A percentile compares a stretch with the other conserved stretches of the same genome.
These are phyloP conservation scores for Garrulus glandarius DNA, from an alignment of 2,797 vertebrate genomes.

Conservation along the genomic window DNA sequence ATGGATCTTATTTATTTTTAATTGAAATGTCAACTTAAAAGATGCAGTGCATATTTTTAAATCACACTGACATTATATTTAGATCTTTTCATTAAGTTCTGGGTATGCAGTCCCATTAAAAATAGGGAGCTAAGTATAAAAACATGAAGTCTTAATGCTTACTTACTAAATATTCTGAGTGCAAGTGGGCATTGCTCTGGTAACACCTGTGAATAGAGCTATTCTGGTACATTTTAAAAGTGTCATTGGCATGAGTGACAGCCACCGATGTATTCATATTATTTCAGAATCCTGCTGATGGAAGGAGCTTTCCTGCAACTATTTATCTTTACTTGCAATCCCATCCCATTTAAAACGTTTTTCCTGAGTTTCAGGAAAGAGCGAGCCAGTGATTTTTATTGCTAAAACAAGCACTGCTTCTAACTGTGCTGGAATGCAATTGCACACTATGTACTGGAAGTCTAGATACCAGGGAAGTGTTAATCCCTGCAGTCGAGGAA, in stretches of 20 bases:
- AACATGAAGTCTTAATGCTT: slow-evolving; percentile 25
- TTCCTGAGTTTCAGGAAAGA: neutral
- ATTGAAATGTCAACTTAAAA: neutral
- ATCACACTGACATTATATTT: slow-evolving; percentile 18
- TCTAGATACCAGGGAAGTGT: neutral
- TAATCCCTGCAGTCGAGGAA: neutral
- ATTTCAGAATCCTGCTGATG: neutral
- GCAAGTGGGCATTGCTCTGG: neutral
- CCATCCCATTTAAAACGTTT: neutral
- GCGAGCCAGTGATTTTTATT: neutral
- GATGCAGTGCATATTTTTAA: neutral
- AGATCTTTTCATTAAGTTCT: slow-evolving; percentile 30
- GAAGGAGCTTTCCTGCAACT: slow-evolving; percentile 6
- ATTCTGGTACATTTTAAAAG: slow-evolving; percentile 39
- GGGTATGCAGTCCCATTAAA: slow-evolving; percentile 1
- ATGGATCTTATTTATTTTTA: slow-evolving; percentile 14
- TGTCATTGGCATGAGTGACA: slow-evolving; percentile 45
- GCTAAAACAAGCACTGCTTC: neutral
- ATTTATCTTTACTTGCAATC: neutral
- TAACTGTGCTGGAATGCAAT: neutral
- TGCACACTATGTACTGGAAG: neutral
- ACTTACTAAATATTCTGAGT: slow-evolving; percentile 56
- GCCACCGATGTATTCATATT: neutral
- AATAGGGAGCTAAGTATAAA: neutral
- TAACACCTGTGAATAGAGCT: slow-evolving; percentile 19